A percentile compares a stretch with the other conserved stretches of the same genome.
These are phyloP conservation scores for Ahaetulla prasina DNA, from an alignment of 2,113 vertebrate species.

Conservation along the genomic window DNA sequence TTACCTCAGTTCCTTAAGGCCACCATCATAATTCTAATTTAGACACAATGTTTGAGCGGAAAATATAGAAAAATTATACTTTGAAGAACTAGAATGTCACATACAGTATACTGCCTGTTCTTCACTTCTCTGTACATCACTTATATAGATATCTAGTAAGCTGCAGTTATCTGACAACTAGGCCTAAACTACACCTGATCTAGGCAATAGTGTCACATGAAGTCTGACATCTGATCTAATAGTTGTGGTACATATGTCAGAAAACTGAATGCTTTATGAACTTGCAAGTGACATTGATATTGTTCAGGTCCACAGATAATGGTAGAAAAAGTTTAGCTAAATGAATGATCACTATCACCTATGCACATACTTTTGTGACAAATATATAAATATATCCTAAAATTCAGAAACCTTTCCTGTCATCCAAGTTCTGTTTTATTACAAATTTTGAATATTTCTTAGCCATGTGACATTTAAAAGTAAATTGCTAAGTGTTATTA, in stretches of 20 bases:
- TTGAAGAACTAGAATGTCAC: not conserved
- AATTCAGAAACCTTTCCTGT: not conserved
- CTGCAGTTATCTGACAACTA: not conserved
- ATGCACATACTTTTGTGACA: not conserved
- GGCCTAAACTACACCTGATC: not conserved
- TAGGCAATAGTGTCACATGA: not conserved
- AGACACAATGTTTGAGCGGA: not conserved
- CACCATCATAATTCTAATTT: not conserved
- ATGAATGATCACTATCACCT: not conserved
- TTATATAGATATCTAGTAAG: not conserved
- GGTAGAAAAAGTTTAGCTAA: not conserved
- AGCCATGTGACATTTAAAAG: not conserved
- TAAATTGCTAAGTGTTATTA: not conserved
- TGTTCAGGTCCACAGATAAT: not conserved
- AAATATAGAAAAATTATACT: not conserved
- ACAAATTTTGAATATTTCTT: not conserved
- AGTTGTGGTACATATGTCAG: not conserved
- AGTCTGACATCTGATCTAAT: not conserved
- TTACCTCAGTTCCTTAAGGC: not conserved
- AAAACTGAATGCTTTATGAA: not conserved
- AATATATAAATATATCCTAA: too few species aligned
- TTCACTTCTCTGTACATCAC: not conserved
- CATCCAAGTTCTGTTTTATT: not conserved
- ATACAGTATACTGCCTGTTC: not conserved
- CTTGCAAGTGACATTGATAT: not conserved